Conservation (phyloP, 2,113 vertebrate genomes). For the Scomber scombrus region DNA sequence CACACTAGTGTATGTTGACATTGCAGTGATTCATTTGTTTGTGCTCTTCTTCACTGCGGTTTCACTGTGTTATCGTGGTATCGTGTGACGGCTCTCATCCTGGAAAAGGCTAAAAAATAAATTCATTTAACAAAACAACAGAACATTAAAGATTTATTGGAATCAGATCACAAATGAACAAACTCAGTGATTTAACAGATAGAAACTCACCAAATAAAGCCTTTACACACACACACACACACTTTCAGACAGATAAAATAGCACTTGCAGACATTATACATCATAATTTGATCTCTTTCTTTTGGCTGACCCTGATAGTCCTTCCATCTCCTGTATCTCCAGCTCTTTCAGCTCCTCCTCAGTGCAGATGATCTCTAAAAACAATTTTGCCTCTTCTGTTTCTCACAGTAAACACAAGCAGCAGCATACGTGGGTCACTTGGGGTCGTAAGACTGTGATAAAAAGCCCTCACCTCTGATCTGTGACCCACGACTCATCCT, state of each 20-base stretch:
- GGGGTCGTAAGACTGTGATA: constrained; percentile 70
- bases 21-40: constrained; percentile 25
- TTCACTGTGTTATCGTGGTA: not conserved
- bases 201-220: constrained; percentile 14
- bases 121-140: not conserved
- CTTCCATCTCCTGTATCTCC: not conserved
- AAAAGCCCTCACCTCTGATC: constrained; percentile 76
- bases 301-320: constrained; percentile 11
- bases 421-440: constrained; percentile 52
- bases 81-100: not conserved
- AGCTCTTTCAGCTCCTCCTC: constrained; percentile 3
- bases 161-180: constrained; percentile 31
- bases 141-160: constrained; percentile 66
- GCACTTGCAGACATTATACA: constrained; percentile 22
- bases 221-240: not conserved
- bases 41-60: not conserved
- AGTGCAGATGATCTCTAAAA: constrained; percentile 57
- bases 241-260: constrained; percentile 49
- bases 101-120: not conserved
- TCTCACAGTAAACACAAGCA: constrained; percentile 43
- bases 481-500: constrained; percentile 71
- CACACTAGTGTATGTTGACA: constrained; percentile 28
- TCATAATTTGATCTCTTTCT: not conserved
- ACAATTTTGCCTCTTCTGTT: not conserved
- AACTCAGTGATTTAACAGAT: constrained; percentile 2